A percentile compares a stretch with the other conserved stretches of the same genome.
phyloP scores from a whole-genome alignment of 2,113 vertebrate species.

The Heterochromis multidens region DNA sequence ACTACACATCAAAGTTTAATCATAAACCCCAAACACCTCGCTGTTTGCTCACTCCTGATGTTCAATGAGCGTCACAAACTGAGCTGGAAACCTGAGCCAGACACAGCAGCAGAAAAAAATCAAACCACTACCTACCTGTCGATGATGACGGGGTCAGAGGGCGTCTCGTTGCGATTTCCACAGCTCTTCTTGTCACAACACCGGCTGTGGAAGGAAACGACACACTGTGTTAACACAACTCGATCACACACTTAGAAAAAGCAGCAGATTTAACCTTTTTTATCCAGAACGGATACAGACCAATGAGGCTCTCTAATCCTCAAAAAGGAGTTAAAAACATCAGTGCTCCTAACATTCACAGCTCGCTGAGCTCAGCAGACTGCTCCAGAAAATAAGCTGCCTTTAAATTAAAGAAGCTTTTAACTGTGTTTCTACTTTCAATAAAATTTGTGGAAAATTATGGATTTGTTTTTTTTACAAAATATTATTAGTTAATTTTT shows the following conservation, averaged over 20 bases:
- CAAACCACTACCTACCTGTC: conserved; percentile 65
- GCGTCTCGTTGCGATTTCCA: conserved; percentile 72
- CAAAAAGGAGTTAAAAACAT: too few relatives aligned
- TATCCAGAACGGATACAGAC: neutral
- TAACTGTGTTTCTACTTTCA: neutral
- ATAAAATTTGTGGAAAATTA: neutral
- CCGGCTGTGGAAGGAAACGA: conserved; percentile 25
- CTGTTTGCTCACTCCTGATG: neutral
- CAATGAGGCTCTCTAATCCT: neutral
- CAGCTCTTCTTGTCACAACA: conserved; percentile 74
- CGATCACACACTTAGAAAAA: too few relatives aligned
- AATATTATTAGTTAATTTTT: neutral
- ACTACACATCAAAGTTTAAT: neutral
- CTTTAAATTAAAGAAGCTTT: neutral
- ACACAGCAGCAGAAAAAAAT: neutral
- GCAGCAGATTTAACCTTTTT: neutral
- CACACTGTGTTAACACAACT: neutral
- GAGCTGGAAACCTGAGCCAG: neutral
- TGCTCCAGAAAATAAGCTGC: neutral
- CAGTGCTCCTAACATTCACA: neutral
- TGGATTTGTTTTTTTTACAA: fast-evolving
- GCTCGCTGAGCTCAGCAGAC: neutral
- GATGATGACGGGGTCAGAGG: conserved; percentile 71
- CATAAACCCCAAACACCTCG: neutral
- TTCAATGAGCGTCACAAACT: neutral